A percentile compares a stretch with the other conserved stretches of the same genome.
phyloP scores from a whole-genome alignment of 2,113 vertebrate species.

The Heterotis niloticus region DNA sequence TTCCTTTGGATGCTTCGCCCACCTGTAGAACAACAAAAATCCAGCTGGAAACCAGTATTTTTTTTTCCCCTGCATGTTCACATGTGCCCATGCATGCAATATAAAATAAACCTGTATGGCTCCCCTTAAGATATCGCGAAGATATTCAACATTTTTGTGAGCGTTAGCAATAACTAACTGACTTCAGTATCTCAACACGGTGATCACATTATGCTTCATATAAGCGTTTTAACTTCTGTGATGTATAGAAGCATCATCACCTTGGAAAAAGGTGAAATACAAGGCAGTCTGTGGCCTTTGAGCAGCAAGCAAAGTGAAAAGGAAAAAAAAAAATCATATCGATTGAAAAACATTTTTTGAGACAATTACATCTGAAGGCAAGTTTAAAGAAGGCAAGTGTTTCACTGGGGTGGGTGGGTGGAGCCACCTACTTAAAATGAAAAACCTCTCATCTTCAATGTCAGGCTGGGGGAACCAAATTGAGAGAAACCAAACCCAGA shows the following conservation, averaged over 20 bases:
- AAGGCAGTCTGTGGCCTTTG: neutral
- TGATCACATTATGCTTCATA: neutral
- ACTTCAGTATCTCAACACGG: neutral
- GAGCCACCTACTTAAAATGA: neutral
- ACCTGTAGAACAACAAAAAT: no score
- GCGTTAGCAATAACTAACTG: neutral
- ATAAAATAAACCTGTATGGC: no score
- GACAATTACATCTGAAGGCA: conserved; percentile 22
- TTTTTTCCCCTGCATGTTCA: no score
- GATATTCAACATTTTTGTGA: no score
- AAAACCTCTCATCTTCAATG: neutral
- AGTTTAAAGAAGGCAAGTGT: conserved; percentile 13
- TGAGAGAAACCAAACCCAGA: neutral
- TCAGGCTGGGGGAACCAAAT: no score
- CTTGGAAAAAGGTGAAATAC: neutral
- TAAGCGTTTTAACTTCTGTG: conserved; percentile 2
- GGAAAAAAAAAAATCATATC: neutral
- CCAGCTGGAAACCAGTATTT: no score
- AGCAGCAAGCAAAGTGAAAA: conserved; percentile 13
- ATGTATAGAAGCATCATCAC: neutral
- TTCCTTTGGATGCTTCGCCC: no score
- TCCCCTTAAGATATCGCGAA: no score
- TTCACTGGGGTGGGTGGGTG: neutral
- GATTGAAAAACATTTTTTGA: neutral
- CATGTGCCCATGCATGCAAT: no score